These are phyloP conservation scores for Muricea muricata DNA, from an alignment of 92 coral and sea anemone species.

Conservation along the genomic window DNA sequence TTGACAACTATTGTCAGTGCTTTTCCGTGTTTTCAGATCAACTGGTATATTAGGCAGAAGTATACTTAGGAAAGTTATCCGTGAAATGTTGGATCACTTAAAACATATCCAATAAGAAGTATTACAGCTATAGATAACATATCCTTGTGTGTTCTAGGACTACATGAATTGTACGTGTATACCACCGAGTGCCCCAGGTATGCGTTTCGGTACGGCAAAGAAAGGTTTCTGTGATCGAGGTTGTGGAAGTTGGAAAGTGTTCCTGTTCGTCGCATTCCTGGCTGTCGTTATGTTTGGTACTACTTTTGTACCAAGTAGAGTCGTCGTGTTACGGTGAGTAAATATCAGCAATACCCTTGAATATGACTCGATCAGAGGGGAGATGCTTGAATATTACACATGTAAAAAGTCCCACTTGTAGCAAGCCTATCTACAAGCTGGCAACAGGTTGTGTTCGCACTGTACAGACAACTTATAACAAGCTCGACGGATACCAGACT, in stretches of 20 bases:
- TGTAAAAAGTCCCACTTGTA: too few species aligned
- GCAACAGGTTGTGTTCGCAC: too few species aligned
- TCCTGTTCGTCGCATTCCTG: conserved; percentile 46
- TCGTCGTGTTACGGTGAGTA: conserved; percentile 64
- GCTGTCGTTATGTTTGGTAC: conserved; percentile 57
- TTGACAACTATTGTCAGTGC: too few species aligned
- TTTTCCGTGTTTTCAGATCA: too few species aligned
- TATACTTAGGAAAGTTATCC: too few species aligned
- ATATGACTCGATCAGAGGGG: background rate
- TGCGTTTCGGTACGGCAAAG: conserved; percentile 21
- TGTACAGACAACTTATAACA: too few species aligned
- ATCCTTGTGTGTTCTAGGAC: conserved; percentile 6
- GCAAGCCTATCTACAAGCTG: too few species aligned
- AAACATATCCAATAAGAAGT: too few species aligned
- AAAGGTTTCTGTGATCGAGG: conserved; percentile 68
- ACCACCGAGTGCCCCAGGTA: conserved; percentile 31
- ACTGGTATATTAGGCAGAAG: too few species aligned
- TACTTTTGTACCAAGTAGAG: conserved; percentile 53
- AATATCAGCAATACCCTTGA: background rate
- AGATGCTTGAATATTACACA: background rate
- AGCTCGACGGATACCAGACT: too few species aligned
- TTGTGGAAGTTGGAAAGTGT: conserved; percentile 60
- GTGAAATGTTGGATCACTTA: too few species aligned
- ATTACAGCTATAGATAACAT: too few species aligned
- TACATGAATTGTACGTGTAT: conserved; percentile 62